These are phyloP conservation scores for Stegodyphus dumicola DNA, from an alignment of 1,140 invertebrate genomes.

Conservation along the genomic window DNA sequence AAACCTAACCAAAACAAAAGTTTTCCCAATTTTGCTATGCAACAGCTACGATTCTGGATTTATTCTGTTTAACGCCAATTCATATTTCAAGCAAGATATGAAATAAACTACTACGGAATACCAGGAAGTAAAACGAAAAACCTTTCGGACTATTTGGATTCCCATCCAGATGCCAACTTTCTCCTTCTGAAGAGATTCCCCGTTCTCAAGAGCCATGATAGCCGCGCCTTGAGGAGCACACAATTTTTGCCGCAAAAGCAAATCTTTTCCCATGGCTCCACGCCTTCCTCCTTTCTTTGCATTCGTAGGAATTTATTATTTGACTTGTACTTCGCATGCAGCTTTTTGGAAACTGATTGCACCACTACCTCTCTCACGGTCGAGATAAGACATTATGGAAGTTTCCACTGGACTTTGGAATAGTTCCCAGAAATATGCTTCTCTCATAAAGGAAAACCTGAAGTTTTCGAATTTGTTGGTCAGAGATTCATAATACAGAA, in stretches of 20 bases:
- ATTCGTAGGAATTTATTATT: slow-evolving; percentile 13
- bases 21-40: no score
- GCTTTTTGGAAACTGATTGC: no score
- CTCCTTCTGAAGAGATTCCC: neutral
- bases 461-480: no score
- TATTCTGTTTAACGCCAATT: slow-evolving; percentile 17
- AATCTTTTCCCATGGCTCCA: neutral
- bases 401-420: no score
- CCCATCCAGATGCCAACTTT: slow-evolving; percentile 25
- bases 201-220: neutral
- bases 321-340: slow-evolving; percentile 3
- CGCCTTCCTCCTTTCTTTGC: neutral
- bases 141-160: slow-evolving; percentile 15
- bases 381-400: no score
- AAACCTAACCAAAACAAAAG: no score
- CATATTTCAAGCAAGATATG: slow-evolving; percentile 9
- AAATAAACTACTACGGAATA: no score
- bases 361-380: no score
- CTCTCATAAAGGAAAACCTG: no score
- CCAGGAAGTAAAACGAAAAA: slow-evolving; percentile 6
- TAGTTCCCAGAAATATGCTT: no score
- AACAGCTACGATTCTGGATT: neutral
- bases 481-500: no score
- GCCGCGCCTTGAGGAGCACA: neutral
- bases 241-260: slow-evolving; percentile 20